A percentile compares a stretch with the other conserved stretches of the same genome.
Conservation (phyloP, 2,888 invertebrate species). For the Diarsia brunnea region DNA sequence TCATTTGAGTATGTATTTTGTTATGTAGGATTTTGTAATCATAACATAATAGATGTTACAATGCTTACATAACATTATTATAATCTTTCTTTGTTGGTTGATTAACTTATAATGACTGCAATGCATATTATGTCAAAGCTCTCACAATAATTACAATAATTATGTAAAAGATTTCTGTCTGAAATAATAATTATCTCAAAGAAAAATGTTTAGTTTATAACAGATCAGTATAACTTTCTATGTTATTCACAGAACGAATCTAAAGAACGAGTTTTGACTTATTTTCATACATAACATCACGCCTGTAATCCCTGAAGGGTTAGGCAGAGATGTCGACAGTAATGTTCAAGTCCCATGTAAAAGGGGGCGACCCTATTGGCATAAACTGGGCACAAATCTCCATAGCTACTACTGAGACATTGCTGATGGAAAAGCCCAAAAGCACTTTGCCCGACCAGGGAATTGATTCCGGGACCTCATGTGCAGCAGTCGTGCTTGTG, state of each 20-base stretch:
- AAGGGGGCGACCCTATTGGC: too few species aligned
- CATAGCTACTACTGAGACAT: too few species aligned
- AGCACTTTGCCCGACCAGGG: too few species aligned
- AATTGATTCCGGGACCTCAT: too few species aligned
- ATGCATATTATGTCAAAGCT: not conserved
- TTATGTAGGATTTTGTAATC: constrained; percentile 1
- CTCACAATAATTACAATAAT: not conserved
- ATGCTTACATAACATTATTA: not conserved
- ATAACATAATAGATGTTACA: not conserved
- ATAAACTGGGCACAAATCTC: too few species aligned
- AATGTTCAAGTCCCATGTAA: too few species aligned
- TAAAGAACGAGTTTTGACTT: not conserved
- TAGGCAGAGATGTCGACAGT: too few species aligned
- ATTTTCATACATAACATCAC: not conserved
- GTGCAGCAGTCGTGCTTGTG: too few species aligned
- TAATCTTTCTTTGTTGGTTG: constrained; percentile 4
- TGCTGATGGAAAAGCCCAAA: too few species aligned
- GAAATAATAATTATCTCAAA: not conserved
- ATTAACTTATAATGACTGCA: constrained; percentile 17
- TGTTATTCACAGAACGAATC: not conserved
- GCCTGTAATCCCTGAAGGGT: too few species aligned
- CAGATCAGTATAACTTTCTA: not conserved
- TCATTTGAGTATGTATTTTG: not conserved
- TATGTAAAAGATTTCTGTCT: not conserved
- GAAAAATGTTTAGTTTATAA: not conserved